Conservation (phyloP, 2,797 vertebrate genomes). For the Alfaro cultratus region DNA sequence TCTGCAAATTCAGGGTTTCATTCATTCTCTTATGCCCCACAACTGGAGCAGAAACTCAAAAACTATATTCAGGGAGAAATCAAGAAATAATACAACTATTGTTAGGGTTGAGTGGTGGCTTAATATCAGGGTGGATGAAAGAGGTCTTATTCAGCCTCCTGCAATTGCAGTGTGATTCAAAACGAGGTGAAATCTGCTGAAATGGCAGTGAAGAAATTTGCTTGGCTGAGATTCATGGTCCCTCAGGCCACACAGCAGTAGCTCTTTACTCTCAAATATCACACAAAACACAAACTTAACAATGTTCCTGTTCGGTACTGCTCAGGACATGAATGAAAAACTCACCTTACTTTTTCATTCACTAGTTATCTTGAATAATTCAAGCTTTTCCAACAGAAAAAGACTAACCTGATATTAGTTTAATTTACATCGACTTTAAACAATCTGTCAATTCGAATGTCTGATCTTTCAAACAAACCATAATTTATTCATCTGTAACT, state of each 20-base stretch:
- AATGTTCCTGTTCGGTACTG: slow-evolving; percentile 50
- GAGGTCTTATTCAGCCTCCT: slow-evolving; percentile 35
- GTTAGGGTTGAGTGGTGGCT: slow-evolving; percentile 59
- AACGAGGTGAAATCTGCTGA: slow-evolving; percentile 44
- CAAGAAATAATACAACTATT: slow-evolving; percentile 63
- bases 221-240: slow-evolving; percentile 36
- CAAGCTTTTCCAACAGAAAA: slow-evolving; percentile 57
- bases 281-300: slow-evolving; percentile 43
- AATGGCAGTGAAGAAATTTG: slow-evolving; percentile 42
- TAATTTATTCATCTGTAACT: background rate
- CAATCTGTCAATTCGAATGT: slow-evolving; percentile 33
- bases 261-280: slow-evolving; percentile 41
- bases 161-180: slow-evolving; percentile 37
- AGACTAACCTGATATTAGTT: slow-evolving; percentile 49
- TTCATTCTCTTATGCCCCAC: slow-evolving; percentile 57
- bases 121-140: slow-evolving; percentile 55
- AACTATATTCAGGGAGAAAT: slow-evolving; percentile 61
- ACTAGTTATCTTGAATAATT: slow-evolving; percentile 48
- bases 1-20: slow-evolving; percentile 65
- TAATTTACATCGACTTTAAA: slow-evolving; percentile 31
- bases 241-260: slow-evolving; percentile 31
- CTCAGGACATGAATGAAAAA: slow-evolving; percentile 38
- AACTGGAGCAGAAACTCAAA: slow-evolving; percentile 61
- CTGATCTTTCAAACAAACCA: slow-evolving; percentile 12
- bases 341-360: too few relatives aligned